Evolutionary conservation across 64 coral and sea anemone species (phyloP), one percentile per base, ranked within the genome.

Genomic region (Montipora cactus): DNA sequence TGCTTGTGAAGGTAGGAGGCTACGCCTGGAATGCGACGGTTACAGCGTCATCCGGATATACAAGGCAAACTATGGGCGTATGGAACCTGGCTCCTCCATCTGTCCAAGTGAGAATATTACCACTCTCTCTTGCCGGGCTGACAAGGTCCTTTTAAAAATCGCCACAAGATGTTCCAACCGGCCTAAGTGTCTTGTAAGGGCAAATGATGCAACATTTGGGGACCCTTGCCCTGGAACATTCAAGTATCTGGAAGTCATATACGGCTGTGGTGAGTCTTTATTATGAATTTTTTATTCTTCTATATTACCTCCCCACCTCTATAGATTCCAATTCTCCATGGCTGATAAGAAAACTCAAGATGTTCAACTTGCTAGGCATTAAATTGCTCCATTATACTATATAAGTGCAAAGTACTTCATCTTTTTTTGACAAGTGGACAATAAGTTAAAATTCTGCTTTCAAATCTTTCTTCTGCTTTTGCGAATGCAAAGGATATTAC

Each of bases 171-270:
- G 96, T 23, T 21, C 55, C 1, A 92, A 92, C 47, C 92, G 49
- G 76, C 44, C n/a, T 3, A 95, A 50, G 51, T 97, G 96, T 87
- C 91, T 88, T 20, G 61, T 97, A 3, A 95, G 47, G 74, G 93
- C 86, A 45, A 87, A 87, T 49, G 18, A 52, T 48, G 59, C 48
- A 13, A 75, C 88, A 11, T 97, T 97, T 78, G 76, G 84, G 5
- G 96, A 97, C 67, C 93, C 96, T 20, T 97, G 96, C n/a, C 89
- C 93, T 4, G 89, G 89, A 21, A 97, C 96, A 8, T 97, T 89
- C 78, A 97, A 97, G 11, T 97, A 97, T 74, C 75, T 97, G 45
- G 78, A 91, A 15, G 93, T 97, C 47, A 97, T 97, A 57, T 97
- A 94, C 81, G 78, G 61, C 12, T 97, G 96, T 79, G 89, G 96